Evolutionary conservation across 2,888 invertebrate species (phyloP).

Genomic region (Ochropleura plecta): DNA sequence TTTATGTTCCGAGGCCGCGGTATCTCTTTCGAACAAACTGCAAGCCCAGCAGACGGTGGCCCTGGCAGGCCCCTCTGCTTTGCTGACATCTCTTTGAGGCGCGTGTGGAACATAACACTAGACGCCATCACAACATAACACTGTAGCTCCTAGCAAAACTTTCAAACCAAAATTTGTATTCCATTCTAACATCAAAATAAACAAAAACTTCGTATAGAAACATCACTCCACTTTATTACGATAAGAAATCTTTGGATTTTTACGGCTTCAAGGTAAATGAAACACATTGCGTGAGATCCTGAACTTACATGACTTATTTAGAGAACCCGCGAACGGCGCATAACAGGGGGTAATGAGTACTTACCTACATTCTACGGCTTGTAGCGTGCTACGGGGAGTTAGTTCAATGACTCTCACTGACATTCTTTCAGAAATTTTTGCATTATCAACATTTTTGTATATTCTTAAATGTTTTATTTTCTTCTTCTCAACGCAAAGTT

Average conservation of each 20-base stretch:
- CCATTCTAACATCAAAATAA: slow-evolving; percentile 9
- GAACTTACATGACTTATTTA: slow-evolving; percentile 59
- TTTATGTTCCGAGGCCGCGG: no score
- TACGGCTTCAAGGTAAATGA: slow-evolving; percentile 47
- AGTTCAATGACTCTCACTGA: slow-evolving; percentile 9
- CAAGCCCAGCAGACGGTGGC: no score
- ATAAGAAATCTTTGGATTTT: slow-evolving; percentile 49
- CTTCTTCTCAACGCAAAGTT: slow-evolving; percentile 9
- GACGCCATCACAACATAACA: no score
- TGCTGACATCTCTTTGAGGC: no score
- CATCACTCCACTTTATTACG: slow-evolving; percentile 50
- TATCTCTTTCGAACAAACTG: no score
- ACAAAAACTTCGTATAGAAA: slow-evolving; percentile 38
- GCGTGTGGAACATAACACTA: no score
- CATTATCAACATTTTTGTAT: slow-evolving; percentile 10
- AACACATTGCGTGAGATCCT: slow-evolving; percentile 56
- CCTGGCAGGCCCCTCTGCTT: no score
- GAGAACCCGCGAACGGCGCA: slow-evolving; percentile 25
- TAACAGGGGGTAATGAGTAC: slow-evolving; percentile 19
- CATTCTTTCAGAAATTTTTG: slow-evolving; percentile 23
- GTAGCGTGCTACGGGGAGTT: slow-evolving; percentile 46
- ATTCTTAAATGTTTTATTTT: slow-evolving; percentile 11
- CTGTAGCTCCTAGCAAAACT: neutral
- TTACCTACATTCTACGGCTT: slow-evolving; percentile 20
- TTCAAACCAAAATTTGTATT: neutral